These are phyloP conservation scores for Hippolais icterina DNA, from an alignment of 2,113 vertebrate species.

Conservation along the genomic window DNA sequence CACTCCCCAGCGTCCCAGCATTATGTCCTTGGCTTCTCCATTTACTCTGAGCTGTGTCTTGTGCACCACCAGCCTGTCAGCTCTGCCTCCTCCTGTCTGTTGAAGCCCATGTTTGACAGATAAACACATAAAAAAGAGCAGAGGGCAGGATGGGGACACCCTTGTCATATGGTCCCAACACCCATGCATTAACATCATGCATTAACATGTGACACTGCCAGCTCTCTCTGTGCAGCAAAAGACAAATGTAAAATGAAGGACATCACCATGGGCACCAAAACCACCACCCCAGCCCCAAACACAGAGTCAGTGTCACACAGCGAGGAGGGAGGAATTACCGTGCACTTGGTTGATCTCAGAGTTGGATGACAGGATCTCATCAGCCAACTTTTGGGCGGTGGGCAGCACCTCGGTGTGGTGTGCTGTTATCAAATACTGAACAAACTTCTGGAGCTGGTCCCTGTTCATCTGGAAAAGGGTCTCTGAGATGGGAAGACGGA, in stretches of 20 bases:
- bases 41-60: background rate
- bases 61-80: background rate
- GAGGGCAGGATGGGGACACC: background rate
- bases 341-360: slow-evolving; percentile 99
- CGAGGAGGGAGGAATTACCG: slow-evolving; percentile 72
- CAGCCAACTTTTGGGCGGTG: slow-evolving; percentile 96
- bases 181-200: background rate
- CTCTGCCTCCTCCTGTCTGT: background rate
- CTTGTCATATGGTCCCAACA: background rate
- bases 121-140: background rate
- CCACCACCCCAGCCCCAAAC: background rate
- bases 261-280: background rate
- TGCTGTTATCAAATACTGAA: slow-evolving; percentile 98
- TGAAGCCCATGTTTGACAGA: background rate
- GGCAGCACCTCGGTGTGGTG: slow-evolving; percentile 99
- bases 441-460: slow-evolving; percentile 98
- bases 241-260: background rate
- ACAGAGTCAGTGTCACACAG: background rate
- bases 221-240: background rate
- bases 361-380: slow-evolving; percentile 99
- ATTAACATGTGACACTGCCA: background rate
- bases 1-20: accelerated
- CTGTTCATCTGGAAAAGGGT: slow-evolving; percentile 99
- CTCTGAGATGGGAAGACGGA: slow-evolving; percentile 98
- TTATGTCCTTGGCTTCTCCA: background rate